These are phyloP conservation scores for Channallabes apus DNA, from an alignment of 2,797 vertebrate species.

Conservation along the genomic window DNA sequence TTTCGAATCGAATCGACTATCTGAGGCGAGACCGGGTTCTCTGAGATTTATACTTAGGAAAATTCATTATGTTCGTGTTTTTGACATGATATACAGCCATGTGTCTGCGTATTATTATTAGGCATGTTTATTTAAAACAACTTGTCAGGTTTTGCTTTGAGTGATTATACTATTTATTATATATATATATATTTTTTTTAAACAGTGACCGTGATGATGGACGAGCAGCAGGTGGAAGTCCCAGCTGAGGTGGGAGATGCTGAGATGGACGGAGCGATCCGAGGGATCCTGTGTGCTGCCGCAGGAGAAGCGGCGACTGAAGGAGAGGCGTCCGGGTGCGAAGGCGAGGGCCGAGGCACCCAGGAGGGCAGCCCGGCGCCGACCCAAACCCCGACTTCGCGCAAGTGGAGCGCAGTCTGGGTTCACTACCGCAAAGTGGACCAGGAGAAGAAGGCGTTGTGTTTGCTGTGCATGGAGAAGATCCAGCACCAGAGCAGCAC, in stretches of 20 bases:
- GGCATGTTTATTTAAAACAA: too few species aligned
- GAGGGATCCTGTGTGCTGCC: conserved; percentile 50
- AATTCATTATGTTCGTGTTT: too few species aligned
- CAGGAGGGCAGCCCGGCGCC: conserved; percentile 34
- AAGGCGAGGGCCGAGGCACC: conserved; percentile 24
- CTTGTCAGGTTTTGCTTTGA: too few species aligned
- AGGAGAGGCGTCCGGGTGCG: conserved; percentile 40
- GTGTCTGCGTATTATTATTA: neutral
- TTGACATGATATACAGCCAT: neutral
- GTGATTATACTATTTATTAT: neutral
- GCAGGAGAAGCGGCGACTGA: conserved; percentile 39
- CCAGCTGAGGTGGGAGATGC: conserved; percentile 49
- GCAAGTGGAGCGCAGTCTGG: conserved; percentile 70
- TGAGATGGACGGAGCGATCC: conserved; percentile 52
- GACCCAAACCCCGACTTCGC: conserved; percentile 29
- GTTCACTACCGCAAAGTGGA: conserved; percentile 65
- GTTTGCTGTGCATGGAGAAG: conserved; percentile 70
- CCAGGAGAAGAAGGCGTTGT: conserved; percentile 62
- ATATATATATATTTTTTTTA: neutral
- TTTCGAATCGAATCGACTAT: conserved; percentile 22
- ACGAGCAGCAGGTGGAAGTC: conserved; percentile 58
- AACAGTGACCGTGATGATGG: conserved; percentile 66
- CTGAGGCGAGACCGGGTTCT: neutral
- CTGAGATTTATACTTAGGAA: too few species aligned
- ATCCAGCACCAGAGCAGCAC: conserved; percentile 66